phyloP scores from a whole-genome alignment of 1,140 invertebrate species.

The Galleria mellonella region DNA sequence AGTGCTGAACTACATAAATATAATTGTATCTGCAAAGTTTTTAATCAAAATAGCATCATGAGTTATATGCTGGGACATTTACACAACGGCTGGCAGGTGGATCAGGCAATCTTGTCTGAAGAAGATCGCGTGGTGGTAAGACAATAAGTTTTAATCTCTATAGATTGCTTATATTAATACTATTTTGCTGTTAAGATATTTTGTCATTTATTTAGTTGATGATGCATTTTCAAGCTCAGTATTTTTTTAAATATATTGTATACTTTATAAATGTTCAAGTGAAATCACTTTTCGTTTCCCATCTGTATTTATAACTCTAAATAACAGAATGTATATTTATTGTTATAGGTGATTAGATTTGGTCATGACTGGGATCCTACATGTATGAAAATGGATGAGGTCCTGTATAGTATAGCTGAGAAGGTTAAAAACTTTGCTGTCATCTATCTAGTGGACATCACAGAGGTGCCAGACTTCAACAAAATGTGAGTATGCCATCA shows the following conservation, averaged over 20 bases:
- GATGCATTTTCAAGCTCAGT: no score
- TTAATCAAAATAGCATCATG: constrained; percentile 78
- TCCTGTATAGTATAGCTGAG: constrained; percentile 97
- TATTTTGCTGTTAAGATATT: no score
- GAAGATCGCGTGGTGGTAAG: constrained; percentile 96
- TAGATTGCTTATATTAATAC: no score
- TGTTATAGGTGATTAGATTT: constrained; percentile 90
- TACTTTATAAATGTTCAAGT: no score
- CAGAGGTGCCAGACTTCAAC: constrained; percentile 99
- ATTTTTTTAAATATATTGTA: no score
- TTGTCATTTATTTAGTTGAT: no score
- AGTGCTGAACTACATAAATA: no score
- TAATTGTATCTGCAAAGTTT: neutral
- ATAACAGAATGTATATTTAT: neutral
- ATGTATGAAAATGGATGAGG: constrained; percentile 99
- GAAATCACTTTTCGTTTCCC: no score
- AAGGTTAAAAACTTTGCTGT: constrained; percentile 99
- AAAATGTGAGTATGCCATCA: constrained; percentile 84
- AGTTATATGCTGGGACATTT: constrained; percentile 99
- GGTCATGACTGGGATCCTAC: constrained; percentile 99
- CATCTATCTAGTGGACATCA: constrained; percentile 98
- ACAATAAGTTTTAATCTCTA: neutral
- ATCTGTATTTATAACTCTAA: no score
- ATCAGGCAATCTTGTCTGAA: constrained; percentile 98
- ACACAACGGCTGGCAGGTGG: constrained; percentile 99